These are phyloP conservation scores for Mythimna loreyi DNA, from an alignment of 2,888 invertebrate genomes.

Conservation along the genomic window DNA sequence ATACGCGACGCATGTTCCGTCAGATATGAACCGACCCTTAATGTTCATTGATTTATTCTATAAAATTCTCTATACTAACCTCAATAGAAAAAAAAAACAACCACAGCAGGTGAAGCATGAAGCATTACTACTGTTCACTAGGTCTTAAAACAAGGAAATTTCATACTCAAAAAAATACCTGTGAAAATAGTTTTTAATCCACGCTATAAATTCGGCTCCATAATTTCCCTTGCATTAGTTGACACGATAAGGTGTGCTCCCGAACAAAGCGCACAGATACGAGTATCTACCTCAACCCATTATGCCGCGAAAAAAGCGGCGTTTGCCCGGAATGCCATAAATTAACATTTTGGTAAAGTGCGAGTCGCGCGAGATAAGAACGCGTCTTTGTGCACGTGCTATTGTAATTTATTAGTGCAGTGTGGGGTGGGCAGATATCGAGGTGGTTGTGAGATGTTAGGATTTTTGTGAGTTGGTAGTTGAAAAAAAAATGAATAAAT, in stretches of 20 bases:
- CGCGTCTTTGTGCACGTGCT: slow-evolving; percentile 67
- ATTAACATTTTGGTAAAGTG: slow-evolving; percentile 77
- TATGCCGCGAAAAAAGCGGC: slow-evolving; percentile 66
- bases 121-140: too few relatives aligned
- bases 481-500: background rate
- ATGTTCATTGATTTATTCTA: too few relatives aligned
- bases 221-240: slow-evolving; percentile 45
- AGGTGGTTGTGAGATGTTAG: background rate
- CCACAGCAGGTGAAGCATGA: too few relatives aligned
- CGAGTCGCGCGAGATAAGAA: slow-evolving; percentile 76
- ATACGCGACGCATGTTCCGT: too few relatives aligned
- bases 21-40: too few relatives aligned
- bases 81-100: too few relatives aligned
- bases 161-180: too few relatives aligned
- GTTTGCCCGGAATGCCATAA: slow-evolving; percentile 67
- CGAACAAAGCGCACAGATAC: slow-evolving; percentile 58
- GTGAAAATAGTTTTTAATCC: slow-evolving; percentile 46
- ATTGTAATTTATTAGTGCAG: slow-evolving; percentile 71
- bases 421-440: slow-evolving; percentile 28
- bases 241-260: slow-evolving; percentile 37
- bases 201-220: slow-evolving; percentile 20
- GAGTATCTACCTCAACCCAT: slow-evolving; percentile 64
- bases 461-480: background rate
- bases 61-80: too few relatives aligned
- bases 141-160: too few relatives aligned